Evolutionary conservation across 2,888 invertebrate species (phyloP).

Genomic region (Itoplectis maculator): DNA sequence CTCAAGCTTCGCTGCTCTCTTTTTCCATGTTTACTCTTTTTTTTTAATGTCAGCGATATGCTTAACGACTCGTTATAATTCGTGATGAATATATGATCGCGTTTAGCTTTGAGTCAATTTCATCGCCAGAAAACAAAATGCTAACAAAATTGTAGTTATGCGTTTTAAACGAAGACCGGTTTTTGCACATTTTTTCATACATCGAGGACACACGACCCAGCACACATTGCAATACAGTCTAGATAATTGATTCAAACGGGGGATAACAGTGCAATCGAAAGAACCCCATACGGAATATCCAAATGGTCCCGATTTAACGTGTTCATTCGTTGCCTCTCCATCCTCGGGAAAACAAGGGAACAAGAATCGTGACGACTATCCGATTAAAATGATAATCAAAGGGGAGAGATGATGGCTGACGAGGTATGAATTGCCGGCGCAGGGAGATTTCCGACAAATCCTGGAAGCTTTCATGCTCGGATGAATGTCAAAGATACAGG

Average conservation of each 20-base stretch:
- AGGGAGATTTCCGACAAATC: slow-evolving; percentile 46
- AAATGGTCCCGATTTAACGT: slow-evolving; percentile 51
- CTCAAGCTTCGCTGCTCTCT: neutral
- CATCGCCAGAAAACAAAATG: neutral
- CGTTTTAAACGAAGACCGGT: neutral
- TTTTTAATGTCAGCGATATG: slow-evolving; percentile 30
- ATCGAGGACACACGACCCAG: neutral
- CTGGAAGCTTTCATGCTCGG: slow-evolving; percentile 52
- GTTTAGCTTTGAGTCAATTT: neutral
- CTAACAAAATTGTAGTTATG: neutral
- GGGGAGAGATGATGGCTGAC: neutral
- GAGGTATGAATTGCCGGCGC: slow-evolving; percentile 30
- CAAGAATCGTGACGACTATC: slow-evolving; percentile 40
- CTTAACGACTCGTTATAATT: slow-evolving; percentile 27
- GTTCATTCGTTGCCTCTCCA: slow-evolving; percentile 34
- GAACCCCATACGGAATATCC: slow-evolving; percentile 22
- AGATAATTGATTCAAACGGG: slow-evolving; percentile 21
- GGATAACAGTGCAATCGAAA: slow-evolving; percentile 3
- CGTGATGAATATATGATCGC: slow-evolving; percentile 10
- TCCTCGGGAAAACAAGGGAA: slow-evolving; percentile 34
- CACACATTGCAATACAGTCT: neutral
- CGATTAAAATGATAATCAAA: slow-evolving; percentile 62
- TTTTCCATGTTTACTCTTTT: neutral
- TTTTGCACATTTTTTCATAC: neutral
- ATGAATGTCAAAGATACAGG: slow-evolving; percentile 33